Percentiles rank a stretch among this genome's conserved stretches.
These are phyloP conservation scores for Triops longicaudatus DNA, from an alignment of 1,140 invertebrate species.

Conservation along the genomic window DNA sequence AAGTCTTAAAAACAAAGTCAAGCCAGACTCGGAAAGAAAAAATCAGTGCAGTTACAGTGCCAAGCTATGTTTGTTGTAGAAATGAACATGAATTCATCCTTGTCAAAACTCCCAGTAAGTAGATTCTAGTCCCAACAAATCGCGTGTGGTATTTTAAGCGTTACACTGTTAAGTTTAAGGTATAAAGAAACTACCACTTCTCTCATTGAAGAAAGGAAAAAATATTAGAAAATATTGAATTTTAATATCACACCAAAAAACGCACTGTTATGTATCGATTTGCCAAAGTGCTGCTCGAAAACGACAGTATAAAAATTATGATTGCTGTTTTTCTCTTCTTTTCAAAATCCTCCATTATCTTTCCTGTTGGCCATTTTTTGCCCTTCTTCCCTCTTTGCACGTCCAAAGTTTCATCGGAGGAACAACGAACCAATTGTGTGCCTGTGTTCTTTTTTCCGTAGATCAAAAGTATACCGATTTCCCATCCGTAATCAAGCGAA, in stretches of 20 bases:
- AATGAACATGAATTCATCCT: no score
- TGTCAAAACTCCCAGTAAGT: not conserved
- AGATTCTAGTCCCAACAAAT: not conserved
- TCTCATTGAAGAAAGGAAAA: not conserved
- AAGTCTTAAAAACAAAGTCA: not conserved
- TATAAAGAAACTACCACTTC: not conserved
- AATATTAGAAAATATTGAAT: not conserved
- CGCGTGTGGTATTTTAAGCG: not conserved
- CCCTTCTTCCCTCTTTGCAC: not conserved
- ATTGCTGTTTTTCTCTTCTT: not conserved
- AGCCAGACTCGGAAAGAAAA: not conserved
- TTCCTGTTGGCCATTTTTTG: not conserved
- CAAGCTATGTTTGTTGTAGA: conserved; percentile 1
- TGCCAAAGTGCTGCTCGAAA: conserved; percentile 14
- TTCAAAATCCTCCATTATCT: not conserved
- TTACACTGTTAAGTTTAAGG: not conserved
- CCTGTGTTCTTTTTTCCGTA: not conserved
- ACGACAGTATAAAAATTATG: not conserved
- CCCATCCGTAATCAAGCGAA: not conserved
- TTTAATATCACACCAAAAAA: not conserved
- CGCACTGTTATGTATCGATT: conserved; percentile 11
- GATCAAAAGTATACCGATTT: not conserved
- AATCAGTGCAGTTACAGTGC: conserved; percentile 11
- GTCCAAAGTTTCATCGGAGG: not conserved
- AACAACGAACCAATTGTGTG: conserved; percentile 12